A percentile compares a stretch with the other conserved stretches of the same genome.
Conservation (phyloP, 1,140 invertebrate species). For the Chrysopa pallens region DNA sequence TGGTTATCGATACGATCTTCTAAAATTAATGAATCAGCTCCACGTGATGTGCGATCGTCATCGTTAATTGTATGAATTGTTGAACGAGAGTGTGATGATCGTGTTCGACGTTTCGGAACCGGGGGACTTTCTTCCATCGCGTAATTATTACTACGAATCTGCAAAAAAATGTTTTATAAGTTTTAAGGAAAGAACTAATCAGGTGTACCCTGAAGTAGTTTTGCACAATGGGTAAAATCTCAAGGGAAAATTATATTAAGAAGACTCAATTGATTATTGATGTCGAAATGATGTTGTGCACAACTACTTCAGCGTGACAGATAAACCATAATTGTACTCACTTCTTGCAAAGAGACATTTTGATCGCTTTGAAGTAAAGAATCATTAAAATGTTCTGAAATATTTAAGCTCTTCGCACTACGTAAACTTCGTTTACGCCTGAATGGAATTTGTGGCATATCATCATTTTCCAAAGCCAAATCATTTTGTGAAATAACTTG, state of each 20-base stretch:
- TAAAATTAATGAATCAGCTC: slow-evolving; percentile 36
- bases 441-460: slow-evolving; percentile 14
- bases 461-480: slow-evolving; percentile 2
- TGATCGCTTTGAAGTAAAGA: slow-evolving; percentile 19
- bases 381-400: slow-evolving; percentile 22
- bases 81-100: slow-evolving; percentile 22
- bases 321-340: neutral
- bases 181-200: no score
- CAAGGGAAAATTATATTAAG: no score
- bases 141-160: neutral
- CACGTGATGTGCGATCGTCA: slow-evolving; percentile 48
- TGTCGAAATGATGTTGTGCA: no score
- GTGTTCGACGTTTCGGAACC: slow-evolving; percentile 21
- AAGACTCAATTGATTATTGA: no score
- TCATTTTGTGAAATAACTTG: neutral
- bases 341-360: slow-evolving; percentile 8
- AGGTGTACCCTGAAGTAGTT: no score
- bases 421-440: slow-evolving; percentile 19
- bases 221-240: no score
- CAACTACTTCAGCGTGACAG: no score
- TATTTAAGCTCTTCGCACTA: slow-evolving; percentile 16
- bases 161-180: neutral
- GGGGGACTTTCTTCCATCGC: slow-evolving; percentile 23
- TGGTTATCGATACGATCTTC: slow-evolving; percentile 4
- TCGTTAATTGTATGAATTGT: slow-evolving; percentile 33